Base-by-base conservation (phyloP, 2,888 invertebrate genomes). In the Chrysotoxum bicinctum region DNA sequence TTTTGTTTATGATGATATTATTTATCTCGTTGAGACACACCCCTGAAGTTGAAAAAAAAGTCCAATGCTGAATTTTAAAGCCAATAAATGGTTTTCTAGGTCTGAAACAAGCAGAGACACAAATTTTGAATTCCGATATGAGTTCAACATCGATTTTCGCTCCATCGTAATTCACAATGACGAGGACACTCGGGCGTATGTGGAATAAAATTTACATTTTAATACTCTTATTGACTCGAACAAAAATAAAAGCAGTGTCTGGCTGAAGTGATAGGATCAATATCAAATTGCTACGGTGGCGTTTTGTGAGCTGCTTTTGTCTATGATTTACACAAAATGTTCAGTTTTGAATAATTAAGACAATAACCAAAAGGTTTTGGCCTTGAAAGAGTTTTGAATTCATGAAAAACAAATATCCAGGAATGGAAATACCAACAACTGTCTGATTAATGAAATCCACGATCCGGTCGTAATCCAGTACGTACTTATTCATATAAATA, bases 201-300 rank as follows among this genome's bases (percentile, higher is more conserved):
- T 54, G 52, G 16, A 54, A 54, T 30, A 30, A 54, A 54, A 54
- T 54, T 54, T 54, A 30, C 30, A 54, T 54, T 16, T 54, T 30
- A 30, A 30, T 54, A 12, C 7, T 23, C 3, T 48, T 23, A 21
- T 48, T 48, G 23, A 48, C 21, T 12, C 6, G 12, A 48, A 48
- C 10, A 48, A 48, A 48, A 6, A 10, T 5, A 12, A 23, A 48
- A 21, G n/a, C 5, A n/a, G 0, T 10, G 8, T 40, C 0, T 19
- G 45, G 19, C 48, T 48, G 21, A 7, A 0, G 1, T 1, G 26
- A 26, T 26, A 7, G 4, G 4, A 26, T 48, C 10, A 48, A 14
- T 48, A 12, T 43, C 16, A 43, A 43, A 16, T 16, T 16, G n/a
- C n/a, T 3, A n/a, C 0, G 3, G n/a, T 40, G 12, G 37, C 3